phyloP scores from a whole-genome alignment of 2,113 vertebrate species.

The Syrmaticus mikado region DNA sequence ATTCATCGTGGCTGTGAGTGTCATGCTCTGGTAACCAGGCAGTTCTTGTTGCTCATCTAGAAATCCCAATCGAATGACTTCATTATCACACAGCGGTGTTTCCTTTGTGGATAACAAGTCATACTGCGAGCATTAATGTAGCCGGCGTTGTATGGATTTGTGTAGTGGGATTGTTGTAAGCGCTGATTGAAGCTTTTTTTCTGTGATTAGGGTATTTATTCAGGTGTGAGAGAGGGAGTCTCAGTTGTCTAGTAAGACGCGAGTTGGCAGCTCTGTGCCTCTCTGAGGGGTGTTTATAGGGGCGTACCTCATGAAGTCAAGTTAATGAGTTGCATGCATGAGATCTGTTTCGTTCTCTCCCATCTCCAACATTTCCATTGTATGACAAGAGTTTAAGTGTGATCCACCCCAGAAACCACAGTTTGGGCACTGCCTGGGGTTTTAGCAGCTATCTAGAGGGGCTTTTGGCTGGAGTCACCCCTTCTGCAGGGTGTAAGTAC shows the following conservation, averaged over 20 bases:
- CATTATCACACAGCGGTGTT: conserved; percentile 57
- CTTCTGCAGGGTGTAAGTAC: accelerated
- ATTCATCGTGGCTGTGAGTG: neutral
- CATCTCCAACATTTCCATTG: accelerated
- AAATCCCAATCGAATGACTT: conserved; percentile 53
- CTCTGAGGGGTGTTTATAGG: neutral
- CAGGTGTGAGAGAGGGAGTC: conserved; percentile 19
- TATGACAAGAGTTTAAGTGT: neutral
- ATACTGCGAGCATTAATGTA: neutral
- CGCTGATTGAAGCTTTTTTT: conserved; percentile 37
- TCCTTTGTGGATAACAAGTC: conserved; percentile 61
- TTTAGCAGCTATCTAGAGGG: neutral
- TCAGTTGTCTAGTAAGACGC: neutral
- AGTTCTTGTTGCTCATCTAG: conserved; percentile 36
- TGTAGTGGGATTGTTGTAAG: conserved; percentile 24
- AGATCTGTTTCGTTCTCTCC: neutral
- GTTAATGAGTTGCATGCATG: accelerated
- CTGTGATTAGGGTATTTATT: conserved; percentile 27
- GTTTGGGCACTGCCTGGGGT: neutral
- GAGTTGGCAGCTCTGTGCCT: neutral
- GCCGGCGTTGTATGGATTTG: neutral
- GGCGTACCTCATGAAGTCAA: neutral
- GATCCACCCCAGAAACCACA: accelerated
- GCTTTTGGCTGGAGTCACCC: accelerated
- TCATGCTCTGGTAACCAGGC: conserved; percentile 52